Base-by-base conservation (phyloP, 2,113 vertebrate genomes). In the Athene noctua region DNA sequence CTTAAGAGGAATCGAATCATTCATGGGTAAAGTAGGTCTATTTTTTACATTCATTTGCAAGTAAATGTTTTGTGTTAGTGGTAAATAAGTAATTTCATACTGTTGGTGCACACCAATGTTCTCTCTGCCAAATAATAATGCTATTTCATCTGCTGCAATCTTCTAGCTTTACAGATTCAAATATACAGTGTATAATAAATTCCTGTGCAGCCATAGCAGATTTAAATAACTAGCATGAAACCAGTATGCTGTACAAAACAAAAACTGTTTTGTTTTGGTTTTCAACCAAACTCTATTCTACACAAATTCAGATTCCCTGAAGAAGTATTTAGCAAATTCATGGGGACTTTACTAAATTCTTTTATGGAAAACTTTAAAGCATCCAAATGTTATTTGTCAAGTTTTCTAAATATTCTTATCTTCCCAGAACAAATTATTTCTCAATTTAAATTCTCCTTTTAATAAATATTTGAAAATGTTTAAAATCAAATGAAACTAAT, bases 41-140 rank as follows among this genome's bases (percentile, higher is more conserved):
- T 59, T 95, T 94, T 94, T 92, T 77, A 87, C 25, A 77, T 85
- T 87, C 32, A 92, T 95, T 95, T 95, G 74, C 89, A 97, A 90
- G 73, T 44, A 95, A 90, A 94, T 87, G 47, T 93, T 94, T 84
- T 72, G 42, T 77, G n/a, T 91, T 94, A 94, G 40, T 55, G 61
- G 58, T 73, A 94, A 97, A 58, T 72, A 94, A 85, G 83, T 65
- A 82, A 95, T 92, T 94, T 95, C 86, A 91, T 73, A 84, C 80
- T 80, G 54, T 91, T 94, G 68, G 62, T 68, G 73, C 70, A 90
- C 74, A 88, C 78, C 77, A 80, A 91, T 94, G 91, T 89, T 94
- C 95, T 55, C 89, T 95, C 80, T 85, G 81, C 27, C 62, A 95
- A 94, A 89, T 77, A 91, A 92, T 61, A 95, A 71, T 59, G 80